Base-by-base conservation (phyloP, 37 sponge, comb jelly and placozoan genomes). In the Spongia lamella region DNA sequence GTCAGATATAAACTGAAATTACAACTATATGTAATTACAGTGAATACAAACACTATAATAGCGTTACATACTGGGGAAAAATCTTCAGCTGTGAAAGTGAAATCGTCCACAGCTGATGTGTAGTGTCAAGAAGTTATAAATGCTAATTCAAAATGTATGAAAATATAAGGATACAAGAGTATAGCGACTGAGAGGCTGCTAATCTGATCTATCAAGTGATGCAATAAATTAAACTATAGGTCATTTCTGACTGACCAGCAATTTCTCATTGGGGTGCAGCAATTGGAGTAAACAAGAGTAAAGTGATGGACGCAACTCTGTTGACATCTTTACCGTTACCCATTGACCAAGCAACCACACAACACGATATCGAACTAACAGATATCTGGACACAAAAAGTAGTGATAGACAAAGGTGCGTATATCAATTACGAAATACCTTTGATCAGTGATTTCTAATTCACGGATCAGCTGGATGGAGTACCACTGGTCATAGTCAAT, bases 401-500 rank as follows among this genome's bases (percentile, higher is more conserved):
- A n/a, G n/a, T n/a, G n/a, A n/a, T n/a, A n/a, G n/a, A n/a, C n/a
- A n/a, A n/a, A n/a, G n/a, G n/a, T n/a, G n/a, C n/a, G n/a, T n/a
- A n/a, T n/a, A n/a, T n/a, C n/a, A 43, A 5, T 13, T 43, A 56
- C 79, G 31, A 49, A 22, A 50, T 0, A 90, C 90, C 83, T 72
- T 54, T 70, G 77, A 19, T 84, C 78, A 1, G 53, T 77, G 30
- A 90, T 38, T 24, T 63, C 39, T 19, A 94, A 61, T 39, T 94
- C 95, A 3, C 56, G 43, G 14, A 87, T 1, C 65, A 94, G 76
- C 26, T 90, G 85, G 0, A 54, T 70, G 20, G 54, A 63, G 64
- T 68, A 94, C 95, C 92, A 94, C 7, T 13, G 30, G 56, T 87
- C 89, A 69, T 72, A 94, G 71, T 94, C 83, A 9, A 94, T 16